Evolutionary conservation across 23 tunicate genomes (phyloP).

Genomic region (Trididemnum clinides): DNA sequence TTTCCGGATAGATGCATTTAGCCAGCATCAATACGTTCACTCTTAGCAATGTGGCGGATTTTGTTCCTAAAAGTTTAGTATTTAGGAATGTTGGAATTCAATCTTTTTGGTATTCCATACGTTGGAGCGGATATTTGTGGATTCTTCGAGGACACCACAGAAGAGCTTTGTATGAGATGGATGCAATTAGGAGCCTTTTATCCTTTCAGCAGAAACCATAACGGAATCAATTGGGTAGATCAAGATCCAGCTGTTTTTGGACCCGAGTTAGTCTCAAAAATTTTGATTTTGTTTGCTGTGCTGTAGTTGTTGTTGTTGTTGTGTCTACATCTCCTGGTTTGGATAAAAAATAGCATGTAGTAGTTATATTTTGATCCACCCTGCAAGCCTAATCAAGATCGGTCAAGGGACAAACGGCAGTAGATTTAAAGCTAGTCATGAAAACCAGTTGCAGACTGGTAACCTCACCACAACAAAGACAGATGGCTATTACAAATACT

Average conservation of each 20-base stretch:
- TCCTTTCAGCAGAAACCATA: constrained; percentile 92
- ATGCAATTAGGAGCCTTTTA: constrained; percentile 98
- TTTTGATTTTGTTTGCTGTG: not conserved
- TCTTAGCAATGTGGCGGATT: too few species aligned
- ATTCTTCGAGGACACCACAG: constrained; percentile 82
- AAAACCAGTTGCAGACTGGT: too few species aligned
- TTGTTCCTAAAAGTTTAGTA: not conserved
- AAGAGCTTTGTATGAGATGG: constrained; percentile 94
- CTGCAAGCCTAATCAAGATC: too few species aligned
- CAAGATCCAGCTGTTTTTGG: constrained; percentile 98
- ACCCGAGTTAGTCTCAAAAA: constrained; percentile 52
- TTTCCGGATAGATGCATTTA: too few species aligned
- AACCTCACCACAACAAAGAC: too few species aligned
- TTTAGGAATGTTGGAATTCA: constrained; percentile 90
- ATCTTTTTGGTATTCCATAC: constrained; percentile 90
- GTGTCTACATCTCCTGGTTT: too few species aligned
- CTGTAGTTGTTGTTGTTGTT: not conserved
- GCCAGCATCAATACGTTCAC: too few species aligned
- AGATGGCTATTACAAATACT: too few species aligned
- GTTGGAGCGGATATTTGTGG: constrained; percentile 99
- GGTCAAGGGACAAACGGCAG: too few species aligned
- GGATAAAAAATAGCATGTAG: too few species aligned
- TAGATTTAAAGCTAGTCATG: too few species aligned
- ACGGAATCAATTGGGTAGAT: constrained; percentile 61
- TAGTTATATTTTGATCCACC: too few species aligned